Conservation (phyloP, 92 coral and sea anemone species). For the Pocillopora grandis region DNA sequence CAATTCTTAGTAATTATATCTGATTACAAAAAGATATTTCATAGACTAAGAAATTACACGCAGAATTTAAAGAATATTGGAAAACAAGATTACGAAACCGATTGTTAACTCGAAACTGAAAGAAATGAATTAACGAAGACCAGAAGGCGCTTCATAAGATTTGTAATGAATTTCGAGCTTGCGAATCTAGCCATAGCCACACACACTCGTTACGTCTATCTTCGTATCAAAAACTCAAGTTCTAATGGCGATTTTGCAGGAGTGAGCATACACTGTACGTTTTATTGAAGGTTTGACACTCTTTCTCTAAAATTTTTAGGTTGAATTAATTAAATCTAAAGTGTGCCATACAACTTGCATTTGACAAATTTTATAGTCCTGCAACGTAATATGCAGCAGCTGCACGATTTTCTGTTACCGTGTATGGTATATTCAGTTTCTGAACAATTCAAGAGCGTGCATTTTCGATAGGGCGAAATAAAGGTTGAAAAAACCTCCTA, state of each 20-base stretch:
- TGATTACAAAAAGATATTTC: not conserved
- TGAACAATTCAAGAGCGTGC: not conserved
- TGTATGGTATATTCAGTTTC: not conserved
- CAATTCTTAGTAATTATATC: not conserved
- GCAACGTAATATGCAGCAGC: not conserved
- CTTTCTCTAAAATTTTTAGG: not conserved
- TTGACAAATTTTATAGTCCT: not conserved
- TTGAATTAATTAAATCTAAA: not conserved
- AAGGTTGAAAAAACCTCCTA: not conserved
- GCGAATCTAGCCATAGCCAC: not conserved
- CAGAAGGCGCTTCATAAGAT: not conserved
- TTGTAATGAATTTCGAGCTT: conserved; percentile 6
- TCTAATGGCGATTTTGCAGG: not conserved
- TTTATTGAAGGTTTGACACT: not conserved
- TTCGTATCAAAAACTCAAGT: not conserved
- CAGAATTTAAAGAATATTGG: not conserved
- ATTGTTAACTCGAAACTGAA: conserved; percentile 8
- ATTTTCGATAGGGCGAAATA: not conserved
- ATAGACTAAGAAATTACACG: not conserved
- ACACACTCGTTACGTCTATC: not conserved
- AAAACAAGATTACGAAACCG: conserved; percentile 11
- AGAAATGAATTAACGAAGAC: conserved; percentile 10
- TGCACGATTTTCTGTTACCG: not conserved
- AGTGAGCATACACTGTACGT: not conserved
- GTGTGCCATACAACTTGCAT: not conserved